Base-by-base conservation (phyloP, 2,888 invertebrate genomes). In the Eubasilissa splendida region DNA sequence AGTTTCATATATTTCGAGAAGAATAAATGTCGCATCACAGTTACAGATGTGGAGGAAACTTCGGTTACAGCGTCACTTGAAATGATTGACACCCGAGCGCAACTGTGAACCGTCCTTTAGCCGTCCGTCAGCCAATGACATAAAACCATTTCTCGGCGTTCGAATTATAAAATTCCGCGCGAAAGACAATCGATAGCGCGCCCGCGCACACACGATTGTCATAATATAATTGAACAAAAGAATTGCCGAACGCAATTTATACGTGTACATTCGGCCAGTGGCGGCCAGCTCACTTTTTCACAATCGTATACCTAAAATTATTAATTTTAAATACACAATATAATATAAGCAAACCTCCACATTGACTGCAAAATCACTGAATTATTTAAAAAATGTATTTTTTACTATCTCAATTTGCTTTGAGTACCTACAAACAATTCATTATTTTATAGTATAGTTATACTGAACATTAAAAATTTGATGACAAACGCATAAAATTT, bases 81-180 rank as follows among this genome's bases (percentile, higher is more conserved):
- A 66, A 54, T 70, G 54, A 54, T 70, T 70, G 70, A 53, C 53
- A 58, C 68, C 42, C 68, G 70, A 68, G 56, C 0, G 22, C 66
- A 56, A 53, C 63, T 53, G 63, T 63, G 76, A 76, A 42, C 42
- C 42, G 4, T 42, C 66, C n/a, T 14, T 31, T 31, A 31, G 70
- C 70, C 10, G 70, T 50, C 63, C 66, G 14, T 12, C 70, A 70
- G 53, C 70, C 70, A 70, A 70, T 70, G 70, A 54, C 70, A 70
- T 54, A 70, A 70, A 22, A 52, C 74, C 74, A 59, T 74, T 14
- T 56, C 58, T 58, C 52, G 58, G n/a, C 31, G 68, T 31, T 75
- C 80, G 76, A 76, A 80, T 80, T 80, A 80, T 80, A 80, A 80
- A 80, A 80, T 80, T 75, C 80, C 76, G 74, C 79, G 63, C 63